Conservation (phyloP, 2,888 invertebrate genomes). For the Polymixis flavicincta region DNA sequence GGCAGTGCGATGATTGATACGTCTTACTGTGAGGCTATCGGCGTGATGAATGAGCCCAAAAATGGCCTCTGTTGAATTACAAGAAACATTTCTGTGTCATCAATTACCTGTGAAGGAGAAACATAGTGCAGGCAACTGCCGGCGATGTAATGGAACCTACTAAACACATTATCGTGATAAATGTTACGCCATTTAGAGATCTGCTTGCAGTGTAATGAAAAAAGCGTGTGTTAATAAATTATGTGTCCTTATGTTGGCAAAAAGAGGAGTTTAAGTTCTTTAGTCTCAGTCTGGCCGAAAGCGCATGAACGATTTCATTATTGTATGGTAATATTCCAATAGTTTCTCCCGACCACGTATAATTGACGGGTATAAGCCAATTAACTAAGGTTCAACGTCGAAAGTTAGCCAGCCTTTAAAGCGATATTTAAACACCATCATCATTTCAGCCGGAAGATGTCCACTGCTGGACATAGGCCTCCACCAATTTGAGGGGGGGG, state of each 20-base stretch:
- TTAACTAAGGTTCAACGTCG: neutral
- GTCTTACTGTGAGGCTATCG: slow-evolving; percentile 57
- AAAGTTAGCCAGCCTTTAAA: neutral
- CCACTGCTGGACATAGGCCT: too few species aligned
- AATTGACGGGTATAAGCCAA: neutral
- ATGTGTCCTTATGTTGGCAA: neutral
- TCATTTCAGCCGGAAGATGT: too few species aligned
- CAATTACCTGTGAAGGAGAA: slow-evolving; percentile 53
- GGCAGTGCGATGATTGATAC: slow-evolving; percentile 72
- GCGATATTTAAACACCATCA: too few species aligned
- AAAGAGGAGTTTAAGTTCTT: neutral
- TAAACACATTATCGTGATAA: slow-evolving; percentile 56
- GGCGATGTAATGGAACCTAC: slow-evolving; percentile 46
- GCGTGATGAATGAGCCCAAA: slow-evolving; percentile 65
- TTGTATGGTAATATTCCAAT: neutral
- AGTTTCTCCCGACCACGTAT: neutral
- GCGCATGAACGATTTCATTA: neutral
- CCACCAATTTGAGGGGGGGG: too few species aligned
- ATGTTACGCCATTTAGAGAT: slow-evolving; percentile 40
- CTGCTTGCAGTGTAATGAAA: slow-evolving; percentile 41
- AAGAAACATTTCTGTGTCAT: slow-evolving; percentile 56
- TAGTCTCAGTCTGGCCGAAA: neutral
- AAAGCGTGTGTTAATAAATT: slow-evolving; percentile 23
- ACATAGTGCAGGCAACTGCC: slow-evolving; percentile 52
- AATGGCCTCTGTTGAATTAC: slow-evolving; percentile 60